Conservation (phyloP, 2,113 vertebrate genomes). For the Corvus hawaiiensis region DNA sequence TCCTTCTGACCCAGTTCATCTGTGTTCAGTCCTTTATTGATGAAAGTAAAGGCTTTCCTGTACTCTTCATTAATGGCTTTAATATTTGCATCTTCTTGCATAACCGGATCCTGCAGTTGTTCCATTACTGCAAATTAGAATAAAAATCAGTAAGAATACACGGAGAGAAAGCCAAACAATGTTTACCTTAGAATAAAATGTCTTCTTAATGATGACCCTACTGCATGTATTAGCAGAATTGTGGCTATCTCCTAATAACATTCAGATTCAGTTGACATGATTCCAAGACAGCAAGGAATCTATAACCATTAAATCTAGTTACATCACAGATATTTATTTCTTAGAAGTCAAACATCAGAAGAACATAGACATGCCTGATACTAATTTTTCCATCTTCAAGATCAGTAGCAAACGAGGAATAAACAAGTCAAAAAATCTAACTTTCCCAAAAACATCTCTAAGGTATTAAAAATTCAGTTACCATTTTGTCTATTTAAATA, state of each 20-base stretch:
- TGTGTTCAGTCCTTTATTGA: constrained; percentile 83
- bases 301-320: background rate
- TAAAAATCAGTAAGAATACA: background rate
- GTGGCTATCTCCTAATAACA: background rate
- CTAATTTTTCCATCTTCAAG: background rate
- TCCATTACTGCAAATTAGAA: constrained; percentile 81
- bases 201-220: background rate
- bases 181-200: background rate
- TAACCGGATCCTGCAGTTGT: constrained; percentile 71
- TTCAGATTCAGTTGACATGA: background rate
- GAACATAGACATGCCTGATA: background rate
- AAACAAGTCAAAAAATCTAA: background rate
- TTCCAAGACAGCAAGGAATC: background rate
- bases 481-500: background rate
- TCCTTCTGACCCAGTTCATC: constrained; percentile 86
- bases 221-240: background rate
- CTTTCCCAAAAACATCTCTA: background rate
- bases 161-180: background rate
- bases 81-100: constrained; percentile 79
- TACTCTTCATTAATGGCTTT: constrained; percentile 89
- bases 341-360: background rate
- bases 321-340: background rate
- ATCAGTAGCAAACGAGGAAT: background rate
- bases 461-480: background rate
- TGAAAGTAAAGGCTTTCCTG: constrained; percentile 83